Conservation (phyloP, 2,888 invertebrate species). For the Lasioglossum calceatum region DNA sequence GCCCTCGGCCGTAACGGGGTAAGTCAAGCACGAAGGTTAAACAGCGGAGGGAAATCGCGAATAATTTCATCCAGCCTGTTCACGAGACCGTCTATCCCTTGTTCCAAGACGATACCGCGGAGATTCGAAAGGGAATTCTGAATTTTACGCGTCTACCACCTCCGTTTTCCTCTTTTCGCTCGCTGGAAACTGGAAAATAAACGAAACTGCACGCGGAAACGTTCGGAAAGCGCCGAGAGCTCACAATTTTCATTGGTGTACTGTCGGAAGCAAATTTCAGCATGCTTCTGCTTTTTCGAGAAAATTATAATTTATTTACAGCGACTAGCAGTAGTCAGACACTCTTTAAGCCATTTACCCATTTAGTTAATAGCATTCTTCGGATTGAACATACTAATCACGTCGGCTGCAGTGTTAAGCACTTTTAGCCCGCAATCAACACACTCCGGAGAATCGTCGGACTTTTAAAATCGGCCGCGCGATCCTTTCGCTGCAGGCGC, state of each 20-base stretch:
- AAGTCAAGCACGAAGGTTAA: conserved; percentile 32
- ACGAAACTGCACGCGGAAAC: conserved; percentile 35
- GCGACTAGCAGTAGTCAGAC: background rate
- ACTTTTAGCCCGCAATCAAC: background rate
- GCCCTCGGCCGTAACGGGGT: background rate
- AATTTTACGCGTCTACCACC: conserved; percentile 9
- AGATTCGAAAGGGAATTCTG: conserved; percentile 34
- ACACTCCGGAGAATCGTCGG: conserved; percentile 20
- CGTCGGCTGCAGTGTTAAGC: background rate
- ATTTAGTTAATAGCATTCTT: background rate
- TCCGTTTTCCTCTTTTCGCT: background rate
- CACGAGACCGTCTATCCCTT: conserved; percentile 10
- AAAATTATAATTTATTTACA: background rate
- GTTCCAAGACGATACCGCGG: conserved; percentile 33
- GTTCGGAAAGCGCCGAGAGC: conserved; percentile 24
- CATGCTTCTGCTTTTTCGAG: background rate
- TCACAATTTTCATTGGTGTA: conserved; percentile 5
- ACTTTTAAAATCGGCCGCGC: background rate
- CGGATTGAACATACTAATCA: background rate
- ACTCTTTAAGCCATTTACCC: background rate
- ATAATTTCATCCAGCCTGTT: conserved; percentile 41
- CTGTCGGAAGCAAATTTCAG: background rate
- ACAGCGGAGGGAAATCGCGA: conserved; percentile 29
- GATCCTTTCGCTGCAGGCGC: background rate
- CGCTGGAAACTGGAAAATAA: conserved; percentile 33